Evolutionary conservation across 1,140 invertebrate species (phyloP).

Genomic region (Condylostylus longicornis): DNA sequence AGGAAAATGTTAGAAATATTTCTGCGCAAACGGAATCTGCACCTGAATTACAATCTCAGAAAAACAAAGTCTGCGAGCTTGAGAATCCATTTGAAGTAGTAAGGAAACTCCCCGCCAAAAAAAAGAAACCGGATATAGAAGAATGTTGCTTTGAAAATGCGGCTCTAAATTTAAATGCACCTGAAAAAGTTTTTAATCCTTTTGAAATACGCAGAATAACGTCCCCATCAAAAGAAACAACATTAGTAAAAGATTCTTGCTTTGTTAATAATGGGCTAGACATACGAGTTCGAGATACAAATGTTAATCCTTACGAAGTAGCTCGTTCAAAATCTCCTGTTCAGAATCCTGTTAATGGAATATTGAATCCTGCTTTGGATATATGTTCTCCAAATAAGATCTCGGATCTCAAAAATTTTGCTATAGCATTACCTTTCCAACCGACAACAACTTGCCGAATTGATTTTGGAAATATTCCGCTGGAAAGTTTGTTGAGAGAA

Average conservation of each 20-base stretch:
- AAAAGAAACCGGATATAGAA: conserved; percentile 15
- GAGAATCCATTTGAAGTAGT: conserved; percentile 27
- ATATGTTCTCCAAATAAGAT: conserved; percentile 4
- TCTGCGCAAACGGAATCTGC: background rate
- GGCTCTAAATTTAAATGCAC: conserved; percentile 25
- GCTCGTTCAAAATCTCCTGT: conserved; percentile 9
- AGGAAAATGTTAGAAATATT: too few species aligned
- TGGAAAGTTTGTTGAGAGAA: conserved; percentile 24
- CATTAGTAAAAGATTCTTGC: conserved; percentile 7
- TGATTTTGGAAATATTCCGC: conserved; percentile 24
- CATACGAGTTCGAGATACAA: conserved; percentile 18
- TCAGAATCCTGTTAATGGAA: conserved; percentile 10
- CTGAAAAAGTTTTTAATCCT: conserved; percentile 29
- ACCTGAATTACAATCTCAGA: too few species aligned
- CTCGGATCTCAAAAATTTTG: conserved; percentile 14
- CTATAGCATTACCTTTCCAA: conserved; percentile 24
- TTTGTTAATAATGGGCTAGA: conserved; percentile 27
- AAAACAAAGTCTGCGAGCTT: too few species aligned
- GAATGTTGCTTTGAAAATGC: conserved; percentile 29
- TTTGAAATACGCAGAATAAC: conserved; percentile 18
- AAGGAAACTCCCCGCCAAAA: conserved; percentile 28
- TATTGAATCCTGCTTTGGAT: conserved; percentile 17
- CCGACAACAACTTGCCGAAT: conserved; percentile 28
- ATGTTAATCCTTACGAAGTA: conserved; percentile 27
- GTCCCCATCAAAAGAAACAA: background rate